phyloP scores from a whole-genome alignment of 2,888 invertebrate genomes.

The Blastobasis adustella region DNA sequence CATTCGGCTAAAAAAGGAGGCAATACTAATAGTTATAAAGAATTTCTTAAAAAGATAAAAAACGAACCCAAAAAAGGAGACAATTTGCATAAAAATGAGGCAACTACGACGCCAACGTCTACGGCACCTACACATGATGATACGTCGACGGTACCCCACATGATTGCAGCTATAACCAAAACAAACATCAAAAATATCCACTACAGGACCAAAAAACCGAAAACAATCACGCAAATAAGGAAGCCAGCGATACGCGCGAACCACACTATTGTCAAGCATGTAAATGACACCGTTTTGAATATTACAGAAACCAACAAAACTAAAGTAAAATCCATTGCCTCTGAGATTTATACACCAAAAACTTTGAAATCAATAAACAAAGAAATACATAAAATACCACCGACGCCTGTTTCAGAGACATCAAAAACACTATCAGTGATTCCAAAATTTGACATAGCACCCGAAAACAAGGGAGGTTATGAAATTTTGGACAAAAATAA shows the following conservation, averaged over 20 bases:
- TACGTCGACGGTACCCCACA: slow-evolving; percentile 32
- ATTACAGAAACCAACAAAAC: slow-evolving; percentile 38
- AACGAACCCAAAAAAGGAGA: neutral
- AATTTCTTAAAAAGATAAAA: neutral
- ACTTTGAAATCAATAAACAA: slow-evolving; percentile 65
- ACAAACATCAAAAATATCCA: slow-evolving; percentile 58
- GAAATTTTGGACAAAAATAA: slow-evolving; percentile 76
- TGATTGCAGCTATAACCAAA: slow-evolving; percentile 57
- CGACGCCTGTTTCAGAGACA: slow-evolving; percentile 66
- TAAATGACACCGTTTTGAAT: slow-evolving; percentile 18
- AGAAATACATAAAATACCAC: slow-evolving; percentile 67
- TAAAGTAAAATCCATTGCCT: slow-evolving; percentile 31
- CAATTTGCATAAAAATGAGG: too few species aligned
- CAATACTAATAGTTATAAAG: slow-evolving; percentile 5
- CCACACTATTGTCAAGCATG: slow-evolving; percentile 24
- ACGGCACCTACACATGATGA: slow-evolving; percentile 14
- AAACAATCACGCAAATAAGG: slow-evolving; percentile 50
- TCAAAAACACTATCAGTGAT: slow-evolving; percentile 46
- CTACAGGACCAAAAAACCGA: slow-evolving; percentile 60
- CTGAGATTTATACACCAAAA: slow-evolving; percentile 41
- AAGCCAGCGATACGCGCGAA: slow-evolving; percentile 35
- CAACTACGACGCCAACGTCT: too few species aligned
- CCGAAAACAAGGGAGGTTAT: slow-evolving; percentile 69
- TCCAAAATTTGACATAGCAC: slow-evolving; percentile 52
- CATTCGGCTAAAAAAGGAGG: neutral